Base-by-base conservation (phyloP, 2,888 invertebrate species). In the Drosophila recens region DNA sequence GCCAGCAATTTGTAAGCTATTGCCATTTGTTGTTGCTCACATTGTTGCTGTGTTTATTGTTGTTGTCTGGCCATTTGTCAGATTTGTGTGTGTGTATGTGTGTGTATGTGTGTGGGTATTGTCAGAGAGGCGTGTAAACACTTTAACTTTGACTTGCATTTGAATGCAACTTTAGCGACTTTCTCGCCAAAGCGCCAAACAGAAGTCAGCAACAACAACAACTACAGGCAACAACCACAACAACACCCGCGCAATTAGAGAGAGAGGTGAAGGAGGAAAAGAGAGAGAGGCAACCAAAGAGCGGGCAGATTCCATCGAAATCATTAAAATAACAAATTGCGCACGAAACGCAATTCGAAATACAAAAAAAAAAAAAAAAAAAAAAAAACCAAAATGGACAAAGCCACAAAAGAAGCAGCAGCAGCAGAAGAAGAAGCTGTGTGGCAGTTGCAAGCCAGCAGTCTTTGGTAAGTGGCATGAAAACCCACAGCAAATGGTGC, bases 321-420 rank as follows among this genome's bases (percentile, higher is more conserved):
- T 86, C 86, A 87, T 86, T 86, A 86, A 88, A 88, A 88, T 88
- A 86, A 84, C 84, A 87, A 87, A 87, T 87, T 86, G 88, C 75
- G 74, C 88, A 87, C 84, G 84, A 83, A 86, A 84, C 79, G 83
- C 85, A 87, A 67, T 62, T 62, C 38, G 6, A n/a, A 38, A 38
- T n/a, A n/a, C 4, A 30, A n/a, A 45, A 45, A 30, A 30, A 30
- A 30, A n/a, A 45, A 45, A 23, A 43, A 57, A 72, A 27, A 27
- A 5, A 23, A 45, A 57, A 72, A 74, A 72, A 65, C 70, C 33
- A 72, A 87, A 81, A 82, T 82, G 80, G 67, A 68, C 71, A 87
- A 81, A 82, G 74, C 76, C 75, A 73, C 76, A 87, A 81, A 69
- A 40, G 15, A n/a, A 43, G 42, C 10, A 43, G 17, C 4, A 5